Conservation (phyloP, 2,888 invertebrate genomes). For the Apocheima hispidaria region DNA sequence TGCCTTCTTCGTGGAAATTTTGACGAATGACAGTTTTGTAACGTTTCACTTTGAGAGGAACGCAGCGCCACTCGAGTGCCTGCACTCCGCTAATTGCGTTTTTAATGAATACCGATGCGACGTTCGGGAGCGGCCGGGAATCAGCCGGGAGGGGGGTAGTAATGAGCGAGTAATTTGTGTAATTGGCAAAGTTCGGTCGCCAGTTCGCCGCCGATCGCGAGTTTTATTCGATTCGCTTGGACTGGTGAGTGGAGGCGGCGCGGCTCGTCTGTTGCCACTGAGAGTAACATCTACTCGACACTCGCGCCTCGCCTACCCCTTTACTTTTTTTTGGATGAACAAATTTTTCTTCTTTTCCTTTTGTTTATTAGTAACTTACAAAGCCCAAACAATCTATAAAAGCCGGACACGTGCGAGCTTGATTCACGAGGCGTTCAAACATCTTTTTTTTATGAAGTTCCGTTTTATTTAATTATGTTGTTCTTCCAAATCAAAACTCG, state of each 20-base stretch:
- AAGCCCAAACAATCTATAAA: too few species aligned
- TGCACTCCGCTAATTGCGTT: conserved; percentile 78
- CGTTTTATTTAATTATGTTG: too few species aligned
- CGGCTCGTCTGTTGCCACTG: background rate
- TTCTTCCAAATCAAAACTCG: too few species aligned
- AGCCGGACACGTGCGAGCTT: too few species aligned
- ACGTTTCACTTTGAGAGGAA: conserved; percentile 65
- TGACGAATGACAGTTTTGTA: conserved; percentile 78
- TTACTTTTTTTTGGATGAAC: too few species aligned
- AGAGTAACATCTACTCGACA: too few species aligned
- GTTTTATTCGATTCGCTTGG: conserved; percentile 41
- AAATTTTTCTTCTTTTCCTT: too few species aligned
- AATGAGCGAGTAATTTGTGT: conserved; percentile 59
- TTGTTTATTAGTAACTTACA: too few species aligned
- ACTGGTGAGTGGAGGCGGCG: background rate
- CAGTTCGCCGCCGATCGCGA: conserved; percentile 45
- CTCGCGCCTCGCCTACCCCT: too few species aligned
- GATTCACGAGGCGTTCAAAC: too few species aligned
- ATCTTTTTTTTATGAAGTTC: too few species aligned
- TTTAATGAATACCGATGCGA: conserved; percentile 70
- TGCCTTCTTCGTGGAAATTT: conserved; percentile 73
- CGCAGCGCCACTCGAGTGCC: conserved; percentile 48
- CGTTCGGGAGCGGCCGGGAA: conserved; percentile 29
- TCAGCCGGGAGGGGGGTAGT: conserved; percentile 27
- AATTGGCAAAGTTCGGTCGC: conserved; percentile 59